Base-by-base conservation (phyloP, 1,140 invertebrate genomes). In the Hycleus phaleratus region DNA sequence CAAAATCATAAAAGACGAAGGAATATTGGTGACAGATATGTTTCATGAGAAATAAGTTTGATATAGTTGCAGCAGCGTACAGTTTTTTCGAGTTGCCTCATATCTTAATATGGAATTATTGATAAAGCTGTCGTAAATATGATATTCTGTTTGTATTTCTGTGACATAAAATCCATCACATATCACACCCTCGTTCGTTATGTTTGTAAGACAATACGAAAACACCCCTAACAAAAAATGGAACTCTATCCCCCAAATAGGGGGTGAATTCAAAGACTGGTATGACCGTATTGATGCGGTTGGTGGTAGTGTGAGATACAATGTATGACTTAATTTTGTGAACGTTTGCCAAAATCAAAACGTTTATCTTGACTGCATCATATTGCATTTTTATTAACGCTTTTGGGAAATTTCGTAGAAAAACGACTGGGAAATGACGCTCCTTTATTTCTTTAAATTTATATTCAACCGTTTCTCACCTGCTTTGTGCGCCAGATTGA, bases 91-190 rank as follows among this genome's bases (percentile, higher is more conserved):
- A 32, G 4, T 3, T 7, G 32, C 32, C 7, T 32, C 32, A 4
- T 7, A 32, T 32, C 32, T 32, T 32, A 32, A 5, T 32, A 7
- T 32, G 32, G 7, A 45, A 53, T 32, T 52, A 52, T 26, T 47
- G 25, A 18, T 7, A 49, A 38, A 26, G 24, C 9, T 25, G 32
- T 32, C 32, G 32, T 32, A 32, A 32, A 32, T 32, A 32, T 32
- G 32, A 32, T 32, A 32, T 32, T 32, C 32, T 53, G 43, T 46
- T 46, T 45, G 38, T 45, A 39, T 51, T 18, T 11, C 32, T 45
- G 44, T 46, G 45, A 55, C 52, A 39, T 44, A 47, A 55, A 55
- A 55, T 55, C 52, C 46, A 55, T 55, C 38, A 32, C 12, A 11
- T 47, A 26, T 9, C 9, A 44, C 24, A 44, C 39, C 40, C 43